phyloP scores from a whole-genome alignment of 2,113 vertebrate species.

The Puntigrus tetrazona region DNA sequence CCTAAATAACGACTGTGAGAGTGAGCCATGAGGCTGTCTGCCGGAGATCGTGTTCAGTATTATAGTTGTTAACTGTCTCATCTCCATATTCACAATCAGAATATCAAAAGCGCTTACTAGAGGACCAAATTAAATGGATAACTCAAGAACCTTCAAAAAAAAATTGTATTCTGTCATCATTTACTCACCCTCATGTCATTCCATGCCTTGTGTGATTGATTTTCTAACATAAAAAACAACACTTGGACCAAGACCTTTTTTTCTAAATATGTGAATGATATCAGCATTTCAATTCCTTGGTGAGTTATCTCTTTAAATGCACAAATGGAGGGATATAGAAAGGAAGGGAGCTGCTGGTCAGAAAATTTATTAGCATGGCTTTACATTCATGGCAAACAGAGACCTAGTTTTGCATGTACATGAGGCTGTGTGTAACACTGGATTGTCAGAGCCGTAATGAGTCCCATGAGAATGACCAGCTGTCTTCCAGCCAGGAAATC shows the following conservation, averaged over 20 bases:
- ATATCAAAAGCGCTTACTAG: not conserved
- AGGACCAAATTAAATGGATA: not conserved
- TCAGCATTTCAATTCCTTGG: not conserved
- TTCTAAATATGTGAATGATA: not conserved
- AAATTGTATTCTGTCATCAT: not conserved
- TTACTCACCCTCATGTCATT: not conserved
- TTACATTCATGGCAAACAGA: conserved; percentile 39
- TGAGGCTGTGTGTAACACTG: conserved; percentile 38
- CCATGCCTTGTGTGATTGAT: not conserved
- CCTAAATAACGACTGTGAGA: not conserved
- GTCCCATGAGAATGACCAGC: conserved; percentile 49
- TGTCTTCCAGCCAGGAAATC: conserved; percentile 56
- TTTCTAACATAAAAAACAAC: not conserved
- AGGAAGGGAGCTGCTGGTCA: not conserved
- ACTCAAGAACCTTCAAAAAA: not conserved
- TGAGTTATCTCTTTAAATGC: not conserved
- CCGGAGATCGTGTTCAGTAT: not conserved
- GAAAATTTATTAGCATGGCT: conserved; percentile 4
- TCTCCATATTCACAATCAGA: not conserved
- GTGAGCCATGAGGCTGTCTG: not conserved
- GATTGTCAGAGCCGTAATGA: conserved; percentile 53
- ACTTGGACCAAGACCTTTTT: not conserved
- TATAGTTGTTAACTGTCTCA: not conserved
- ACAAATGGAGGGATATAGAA: not conserved
- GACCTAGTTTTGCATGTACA: conserved; percentile 26